phyloP scores from a whole-genome alignment of 2,797 vertebrate species.

The Rhodeus uyekii region DNA sequence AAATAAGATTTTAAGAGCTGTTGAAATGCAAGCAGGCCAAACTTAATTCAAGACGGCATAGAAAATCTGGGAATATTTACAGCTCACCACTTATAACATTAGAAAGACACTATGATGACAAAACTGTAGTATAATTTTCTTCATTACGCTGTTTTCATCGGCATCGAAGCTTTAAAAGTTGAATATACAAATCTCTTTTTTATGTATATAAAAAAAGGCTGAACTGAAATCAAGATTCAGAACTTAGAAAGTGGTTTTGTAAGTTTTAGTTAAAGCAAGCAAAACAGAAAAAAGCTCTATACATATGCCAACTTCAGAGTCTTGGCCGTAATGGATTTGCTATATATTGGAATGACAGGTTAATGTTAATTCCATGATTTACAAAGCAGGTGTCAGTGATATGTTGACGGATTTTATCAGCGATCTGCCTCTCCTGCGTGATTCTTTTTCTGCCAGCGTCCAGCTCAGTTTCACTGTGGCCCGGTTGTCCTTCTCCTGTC shows the following conservation, averaged over 20 bases:
- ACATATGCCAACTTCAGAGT: background rate
- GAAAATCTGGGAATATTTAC: background rate
- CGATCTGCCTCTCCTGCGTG: conserved; percentile 10
- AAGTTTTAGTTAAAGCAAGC: conserved; percentile 7
- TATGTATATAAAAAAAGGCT: background rate
- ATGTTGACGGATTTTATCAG: conserved; percentile 14
- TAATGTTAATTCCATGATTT: conserved; percentile 30
- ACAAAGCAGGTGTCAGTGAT: conserved; percentile 25
- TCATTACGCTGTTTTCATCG: background rate
- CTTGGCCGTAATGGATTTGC: conserved; percentile 16
- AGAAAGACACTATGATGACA: background rate
- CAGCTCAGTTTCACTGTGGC: conserved; percentile 12
- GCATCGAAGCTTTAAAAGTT: background rate
- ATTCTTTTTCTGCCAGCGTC: conserved; percentile 35
- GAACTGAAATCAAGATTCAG: background rate
- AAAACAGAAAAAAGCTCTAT: background rate
- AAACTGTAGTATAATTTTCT: background rate
- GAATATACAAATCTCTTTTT: background rate
- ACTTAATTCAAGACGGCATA: background rate
- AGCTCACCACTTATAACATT: background rate
- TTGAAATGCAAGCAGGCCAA: background rate
- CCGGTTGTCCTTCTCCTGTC: conserved; percentile 22
- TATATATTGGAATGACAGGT: conserved; percentile 20
- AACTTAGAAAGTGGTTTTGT: background rate
- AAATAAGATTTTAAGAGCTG: background rate